Conservation (phyloP, 2,888 invertebrate genomes). For the Ypsolopha scabrella region DNA sequence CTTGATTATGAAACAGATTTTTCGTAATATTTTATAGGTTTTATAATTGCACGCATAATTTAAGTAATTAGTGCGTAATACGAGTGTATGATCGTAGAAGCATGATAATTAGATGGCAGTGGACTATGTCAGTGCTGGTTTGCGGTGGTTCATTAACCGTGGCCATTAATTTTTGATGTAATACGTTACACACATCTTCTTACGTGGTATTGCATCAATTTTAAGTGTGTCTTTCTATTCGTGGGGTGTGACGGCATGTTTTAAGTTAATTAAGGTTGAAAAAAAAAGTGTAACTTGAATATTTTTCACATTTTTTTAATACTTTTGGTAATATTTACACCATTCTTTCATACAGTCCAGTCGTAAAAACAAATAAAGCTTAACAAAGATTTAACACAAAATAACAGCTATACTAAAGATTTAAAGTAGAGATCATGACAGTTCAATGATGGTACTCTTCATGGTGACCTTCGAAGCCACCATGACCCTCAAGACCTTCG, state of each 20-base stretch:
- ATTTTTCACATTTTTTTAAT: conserved; percentile 35
- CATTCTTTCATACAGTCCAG: conserved; percentile 35
- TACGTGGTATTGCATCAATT: too few relatives aligned
- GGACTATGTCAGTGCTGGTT: too few relatives aligned
- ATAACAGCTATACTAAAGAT: conserved; percentile 53
- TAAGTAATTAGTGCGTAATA: not conserved
- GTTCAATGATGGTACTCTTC: conserved; percentile 24
- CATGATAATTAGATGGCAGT: too few relatives aligned
- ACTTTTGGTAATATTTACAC: conserved; percentile 59
- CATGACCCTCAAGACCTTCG: conserved; percentile 14
- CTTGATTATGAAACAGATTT: not conserved
- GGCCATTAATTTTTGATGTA: too few relatives aligned
- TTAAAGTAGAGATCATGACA: conserved; percentile 56
- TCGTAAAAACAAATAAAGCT: conserved; percentile 37
- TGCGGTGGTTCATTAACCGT: too few relatives aligned
- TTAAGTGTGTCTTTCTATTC: not conserved
- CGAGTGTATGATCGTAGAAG: too few relatives aligned
- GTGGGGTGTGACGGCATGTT: not conserved
- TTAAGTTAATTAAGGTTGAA: not conserved
- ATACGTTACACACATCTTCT: too few relatives aligned
- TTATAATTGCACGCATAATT: not conserved
- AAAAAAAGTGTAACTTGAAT: not conserved
- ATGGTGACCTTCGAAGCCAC: conserved; percentile 44
- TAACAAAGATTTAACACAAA: conserved; percentile 52
- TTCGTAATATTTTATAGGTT: not conserved